phyloP scores from a whole-genome alignment of 1,140 invertebrate species.

The Lepidurus apus region DNA sequence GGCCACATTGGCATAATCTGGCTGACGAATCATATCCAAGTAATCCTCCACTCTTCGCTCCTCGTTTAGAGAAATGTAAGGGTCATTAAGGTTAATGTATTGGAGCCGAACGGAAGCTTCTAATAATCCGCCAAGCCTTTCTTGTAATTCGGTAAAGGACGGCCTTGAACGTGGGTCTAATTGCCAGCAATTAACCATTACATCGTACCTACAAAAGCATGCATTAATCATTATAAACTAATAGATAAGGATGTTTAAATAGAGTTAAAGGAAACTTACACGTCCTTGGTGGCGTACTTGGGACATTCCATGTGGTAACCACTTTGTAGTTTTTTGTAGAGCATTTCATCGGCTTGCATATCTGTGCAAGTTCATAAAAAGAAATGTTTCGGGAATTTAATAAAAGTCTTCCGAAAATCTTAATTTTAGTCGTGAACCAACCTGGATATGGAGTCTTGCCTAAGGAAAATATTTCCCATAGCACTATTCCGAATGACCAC shows the following conservation, averaged over 20 bases:
- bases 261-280: not conserved
- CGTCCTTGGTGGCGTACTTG: not conserved
- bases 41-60: slow-evolving; percentile 59
- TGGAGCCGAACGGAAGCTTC: slow-evolving; percentile 76
- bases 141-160: slow-evolving; percentile 66
- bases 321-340: slow-evolving; percentile 21
- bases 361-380: not conserved
- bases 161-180: slow-evolving; percentile 68
- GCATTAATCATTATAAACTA: not conserved
- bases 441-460: slow-evolving; percentile 43
- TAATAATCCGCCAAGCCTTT: slow-evolving; percentile 67
- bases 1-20: slow-evolving; percentile 55
- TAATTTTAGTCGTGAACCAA: slow-evolving; percentile 23
- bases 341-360: not conserved
- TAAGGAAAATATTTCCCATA: slow-evolving; percentile 49
- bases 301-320: slow-evolving; percentile 29
- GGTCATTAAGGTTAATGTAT: slow-evolving; percentile 79
- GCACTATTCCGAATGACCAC: slow-evolving; percentile 49
- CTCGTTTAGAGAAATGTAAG: slow-evolving; percentile 64
- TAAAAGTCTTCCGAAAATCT: not conserved
- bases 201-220: slow-evolving; percentile 52
- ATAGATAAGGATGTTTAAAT: not conserved
- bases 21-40: slow-evolving; percentile 64
- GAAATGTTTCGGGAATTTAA: not conserved
- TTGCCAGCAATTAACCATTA: slow-evolving; percentile 82